Base-by-base conservation (phyloP, 2,113 vertebrate species). In the Trematocara nigrifrons region DNA sequence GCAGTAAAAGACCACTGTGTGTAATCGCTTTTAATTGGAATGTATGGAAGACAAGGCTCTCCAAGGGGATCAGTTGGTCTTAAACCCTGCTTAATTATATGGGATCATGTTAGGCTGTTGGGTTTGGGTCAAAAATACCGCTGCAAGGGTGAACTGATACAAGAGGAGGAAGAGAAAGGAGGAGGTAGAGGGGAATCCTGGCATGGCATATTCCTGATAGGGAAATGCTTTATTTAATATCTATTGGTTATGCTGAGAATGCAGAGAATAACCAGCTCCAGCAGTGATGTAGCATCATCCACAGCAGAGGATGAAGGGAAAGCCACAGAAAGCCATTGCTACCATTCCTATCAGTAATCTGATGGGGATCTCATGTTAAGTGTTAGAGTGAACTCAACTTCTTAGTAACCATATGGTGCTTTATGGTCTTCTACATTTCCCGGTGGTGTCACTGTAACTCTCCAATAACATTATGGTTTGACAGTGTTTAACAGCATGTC, bases 1-100 rank as follows among this genome's bases (percentile, higher is more conserved):
- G 88, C 66, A 90, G 90, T 90, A 90, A 92, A 91, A 92, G 85
- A 90, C 89, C 89, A 82, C 87, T 89, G 91, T 89, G 87, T 91
- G 86, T 94, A 93, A 95, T 94, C 91, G 56, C 85, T 92, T 93
- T 93, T 92, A 92, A 94, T 94, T 94, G 91, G 92, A 93, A 93
- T 93, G 89, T 93, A 93, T 93, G 91, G 92, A 91, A 91, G 91
- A 93, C 87, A 89, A 84, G 92, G 66, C 81, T 81, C 79, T 91
- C 82, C 47, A 57, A 88, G 71, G 90, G 91, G 91, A 93, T 92
- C 89, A 88, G 92, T 89, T 93, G 87, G 89, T 90, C 82, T 91
- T 94, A 92, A 91, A 90, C 81, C 71, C 90, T 88, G 89, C 33
- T 94, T 95, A 91, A 95, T 94, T 94, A 94, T 91, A 90, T 89